Conservation (phyloP, 2,888 invertebrate genomes). For the Oegoconia quadripuncta region DNA sequence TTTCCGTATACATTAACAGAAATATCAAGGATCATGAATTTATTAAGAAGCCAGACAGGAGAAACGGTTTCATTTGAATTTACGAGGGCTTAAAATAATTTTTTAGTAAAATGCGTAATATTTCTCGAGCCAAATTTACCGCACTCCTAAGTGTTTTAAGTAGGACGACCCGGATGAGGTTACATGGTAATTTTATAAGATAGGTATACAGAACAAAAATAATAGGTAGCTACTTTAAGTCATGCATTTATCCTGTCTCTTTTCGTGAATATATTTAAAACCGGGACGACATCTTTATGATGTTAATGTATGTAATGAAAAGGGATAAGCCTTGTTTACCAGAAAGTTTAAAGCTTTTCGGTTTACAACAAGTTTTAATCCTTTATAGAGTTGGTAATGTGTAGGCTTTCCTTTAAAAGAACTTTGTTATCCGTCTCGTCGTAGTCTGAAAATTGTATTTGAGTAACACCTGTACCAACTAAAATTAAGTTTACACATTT, state of each 20-base stretch:
- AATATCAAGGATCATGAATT: slow-evolving; percentile 14
- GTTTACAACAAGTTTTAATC: slow-evolving; percentile 68
- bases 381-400: slow-evolving; percentile 69
- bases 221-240: slow-evolving; percentile 20
- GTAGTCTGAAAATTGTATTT: too few species aligned
- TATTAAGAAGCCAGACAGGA: slow-evolving; percentile 12
- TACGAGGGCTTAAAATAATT: slow-evolving; percentile 6
- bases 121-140: slow-evolving; percentile 8
- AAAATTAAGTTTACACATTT: too few species aligned
- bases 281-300: slow-evolving; percentile 35
- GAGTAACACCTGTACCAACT: too few species aligned
- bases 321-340: slow-evolving; percentile 57
- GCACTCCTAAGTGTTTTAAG: slow-evolving; percentile 40
- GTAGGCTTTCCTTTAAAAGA: slow-evolving; percentile 26
- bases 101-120: slow-evolving; percentile 11
- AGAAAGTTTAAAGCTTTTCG: slow-evolving; percentile 55
- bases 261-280: slow-evolving; percentile 22
- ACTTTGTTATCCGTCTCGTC: too few species aligned
- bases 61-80: slow-evolving; percentile 11
- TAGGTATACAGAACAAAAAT: slow-evolving; percentile 42
- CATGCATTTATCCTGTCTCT: slow-evolving; percentile 24
- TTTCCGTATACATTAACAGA: neutral
- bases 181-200: slow-evolving; percentile 45
- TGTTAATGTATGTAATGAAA: slow-evolving; percentile 58
- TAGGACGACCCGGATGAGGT: slow-evolving; percentile 44